A percentile compares a stretch with the other conserved stretches of the same genome.
Conservation (phyloP, 2,113 vertebrate species). For the Nettapus auritus region DNA sequence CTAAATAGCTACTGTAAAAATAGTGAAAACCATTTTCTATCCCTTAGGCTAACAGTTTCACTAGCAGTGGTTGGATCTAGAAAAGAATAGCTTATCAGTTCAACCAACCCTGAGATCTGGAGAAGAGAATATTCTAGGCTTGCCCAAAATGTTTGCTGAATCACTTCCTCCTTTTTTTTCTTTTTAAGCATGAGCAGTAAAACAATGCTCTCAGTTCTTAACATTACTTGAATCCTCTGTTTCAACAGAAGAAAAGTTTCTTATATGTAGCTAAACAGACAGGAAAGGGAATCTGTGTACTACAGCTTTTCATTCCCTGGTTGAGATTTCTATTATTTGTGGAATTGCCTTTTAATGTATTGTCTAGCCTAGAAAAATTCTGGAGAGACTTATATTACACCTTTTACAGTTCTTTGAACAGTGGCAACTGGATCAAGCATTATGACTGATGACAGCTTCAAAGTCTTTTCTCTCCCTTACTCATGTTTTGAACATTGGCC, state of each 20-base stretch:
- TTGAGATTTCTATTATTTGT: not conserved
- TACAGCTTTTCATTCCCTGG: not conserved
- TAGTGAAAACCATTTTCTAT: not conserved
- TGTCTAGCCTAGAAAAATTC: not conserved
- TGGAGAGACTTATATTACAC: not conserved
- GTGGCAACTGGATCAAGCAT: not conserved
- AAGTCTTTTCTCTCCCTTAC: not conserved
- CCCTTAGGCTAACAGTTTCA: not conserved
- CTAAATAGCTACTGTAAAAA: slow-evolving; percentile 22
- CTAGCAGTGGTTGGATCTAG: not conserved
- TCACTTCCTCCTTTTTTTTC: not conserved
- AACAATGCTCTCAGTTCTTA: not conserved
- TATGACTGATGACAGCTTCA: not conserved
- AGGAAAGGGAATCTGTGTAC: not conserved
- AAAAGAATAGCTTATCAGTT: not conserved
- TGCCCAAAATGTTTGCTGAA: not conserved
- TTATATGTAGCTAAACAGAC: not conserved
- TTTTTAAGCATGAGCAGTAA: not conserved
- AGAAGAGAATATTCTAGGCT: not conserved
- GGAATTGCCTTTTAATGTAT: not conserved
- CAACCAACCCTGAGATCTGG: not conserved
- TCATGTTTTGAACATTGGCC: not conserved
- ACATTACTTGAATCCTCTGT: not conserved
- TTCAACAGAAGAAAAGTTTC: not conserved
- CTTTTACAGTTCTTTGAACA: slow-evolving; percentile 15